Evolutionary conservation across 2,113 vertebrate genomes (phyloP).

Genomic region (Reinhardtius hippoglossoides): DNA sequence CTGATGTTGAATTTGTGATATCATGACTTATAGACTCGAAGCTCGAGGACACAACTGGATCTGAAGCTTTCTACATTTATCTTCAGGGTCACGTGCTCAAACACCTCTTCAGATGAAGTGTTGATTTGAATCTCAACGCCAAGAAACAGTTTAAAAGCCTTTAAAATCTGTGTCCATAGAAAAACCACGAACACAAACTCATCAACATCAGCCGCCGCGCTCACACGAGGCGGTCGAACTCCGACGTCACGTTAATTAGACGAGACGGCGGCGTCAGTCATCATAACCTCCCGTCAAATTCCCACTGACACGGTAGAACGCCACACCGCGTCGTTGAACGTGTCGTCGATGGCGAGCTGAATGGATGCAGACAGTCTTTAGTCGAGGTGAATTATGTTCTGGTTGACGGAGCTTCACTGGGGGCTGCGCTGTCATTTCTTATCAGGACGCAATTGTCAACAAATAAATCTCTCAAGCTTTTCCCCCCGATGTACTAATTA

Average conservation of each 20-base stretch:
- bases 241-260: constrained; percentile 53
- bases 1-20: too few species aligned
- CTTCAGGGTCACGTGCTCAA: too few species aligned
- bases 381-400: constrained; percentile 32
- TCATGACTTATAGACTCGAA: too few species aligned
- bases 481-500: neutral
- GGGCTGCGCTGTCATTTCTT: constrained; percentile 29
- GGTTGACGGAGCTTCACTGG: constrained; percentile 24
- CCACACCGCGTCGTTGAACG: constrained; percentile 12
- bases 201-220: neutral
- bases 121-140: too few species aligned
- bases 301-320: constrained; percentile 53
- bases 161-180: too few species aligned
- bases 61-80: too few species aligned
- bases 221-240: neutral
- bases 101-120: too few species aligned
- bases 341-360: constrained; percentile 30
- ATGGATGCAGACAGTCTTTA: constrained; percentile 47
- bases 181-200: too few species aligned
- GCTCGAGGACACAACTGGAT: too few species aligned
- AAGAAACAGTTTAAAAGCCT: too few species aligned
- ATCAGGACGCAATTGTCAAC: constrained; percentile 23
- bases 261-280: constrained; percentile 50
- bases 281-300: constrained; percentile 48
- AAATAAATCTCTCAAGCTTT: constrained; percentile 8